Conservation (phyloP, 2,797 vertebrate genomes). For the Notamacropus eugenii region DNA sequence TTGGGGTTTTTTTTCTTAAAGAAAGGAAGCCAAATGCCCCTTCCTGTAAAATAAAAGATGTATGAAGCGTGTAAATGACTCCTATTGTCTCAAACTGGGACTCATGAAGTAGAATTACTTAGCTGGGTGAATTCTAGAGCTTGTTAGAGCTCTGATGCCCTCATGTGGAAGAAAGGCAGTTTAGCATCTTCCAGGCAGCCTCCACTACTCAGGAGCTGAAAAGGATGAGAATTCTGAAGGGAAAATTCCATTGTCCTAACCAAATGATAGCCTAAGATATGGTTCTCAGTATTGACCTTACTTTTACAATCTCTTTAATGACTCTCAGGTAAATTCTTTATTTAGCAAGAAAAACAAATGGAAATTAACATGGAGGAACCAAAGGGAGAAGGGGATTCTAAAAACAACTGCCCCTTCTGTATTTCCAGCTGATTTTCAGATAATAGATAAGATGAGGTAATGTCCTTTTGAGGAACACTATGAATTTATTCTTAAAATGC, state of each 20-base stretch:
- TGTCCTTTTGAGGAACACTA: background rate
- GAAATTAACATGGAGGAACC: background rate
- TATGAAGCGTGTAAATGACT: constrained; percentile 49
- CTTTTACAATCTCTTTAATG: constrained; percentile 21
- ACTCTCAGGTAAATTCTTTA: background rate
- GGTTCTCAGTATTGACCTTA: background rate
- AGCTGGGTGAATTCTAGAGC: constrained; percentile 37
- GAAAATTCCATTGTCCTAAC: constrained; percentile 9
- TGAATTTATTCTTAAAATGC: background rate
- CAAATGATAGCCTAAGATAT: background rate
- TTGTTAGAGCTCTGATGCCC: constrained; percentile 83
- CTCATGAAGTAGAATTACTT: constrained; percentile 50
- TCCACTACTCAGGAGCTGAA: background rate
- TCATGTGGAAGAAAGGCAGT: constrained; percentile 83
- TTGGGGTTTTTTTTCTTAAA: background rate
- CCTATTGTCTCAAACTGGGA: constrained; percentile 53
- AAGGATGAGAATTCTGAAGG: background rate
- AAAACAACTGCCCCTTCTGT: background rate
- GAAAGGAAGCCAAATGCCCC: constrained; percentile 40
- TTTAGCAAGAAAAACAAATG: background rate
- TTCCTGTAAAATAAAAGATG: constrained; percentile 58
- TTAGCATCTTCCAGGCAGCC: constrained; percentile 59
- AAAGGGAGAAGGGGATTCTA: background rate
- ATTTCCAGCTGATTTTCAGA: constrained; percentile 36
- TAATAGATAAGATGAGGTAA: constrained; percentile 31